Base-by-base conservation (phyloP, 2,888 invertebrate species). In the Choreutis nemorana region DNA sequence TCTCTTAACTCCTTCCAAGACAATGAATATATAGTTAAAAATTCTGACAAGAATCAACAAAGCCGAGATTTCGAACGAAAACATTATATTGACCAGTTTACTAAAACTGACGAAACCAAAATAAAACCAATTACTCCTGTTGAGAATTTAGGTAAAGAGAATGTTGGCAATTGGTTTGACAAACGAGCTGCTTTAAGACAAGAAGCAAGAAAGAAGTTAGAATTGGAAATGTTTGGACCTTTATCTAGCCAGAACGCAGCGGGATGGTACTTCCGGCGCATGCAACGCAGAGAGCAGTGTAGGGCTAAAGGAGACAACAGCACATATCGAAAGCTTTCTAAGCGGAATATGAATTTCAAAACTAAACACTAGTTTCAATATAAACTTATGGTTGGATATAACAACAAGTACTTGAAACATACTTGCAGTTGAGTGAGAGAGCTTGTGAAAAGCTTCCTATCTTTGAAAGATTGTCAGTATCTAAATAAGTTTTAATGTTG, bases 251-350 rank as follows among this genome's bases (percentile, higher is more conserved):
- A 55, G 1, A 70, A 70, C 36, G 63, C 57, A 23, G 72, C 75
- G 1, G 60, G 62, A 2, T 79, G 80, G 80, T 79, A 80, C 41
- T 79, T 79, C 37, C 57, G 67, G 10, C 66, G 78, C 14, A 72
- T 79, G 78, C 62, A 66, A 29, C 60, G 60, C 32, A 59, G 80
- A 4, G 78, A 80, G 31, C 73, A 77, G 31, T 72, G 73, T 32
- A 66, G 78, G 26, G 51, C 60, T 3, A 70, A 71, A 32, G 54
- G 54, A 9, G 62, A 67, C 30, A 77, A 72, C 36, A 60, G 53
- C 36, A 72, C 64, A 8, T 46, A 59, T 35, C 65, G 54, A 33
- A 72, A 66, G 36, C 36, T 54, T 23, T 45, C 52, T 3, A 73
- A 70, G 40, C 57, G 50, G 2, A 62, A 58, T 32, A 61, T 66